phyloP scores from a whole-genome alignment of 2,888 invertebrate genomes.

The Archips crataeganus region DNA sequence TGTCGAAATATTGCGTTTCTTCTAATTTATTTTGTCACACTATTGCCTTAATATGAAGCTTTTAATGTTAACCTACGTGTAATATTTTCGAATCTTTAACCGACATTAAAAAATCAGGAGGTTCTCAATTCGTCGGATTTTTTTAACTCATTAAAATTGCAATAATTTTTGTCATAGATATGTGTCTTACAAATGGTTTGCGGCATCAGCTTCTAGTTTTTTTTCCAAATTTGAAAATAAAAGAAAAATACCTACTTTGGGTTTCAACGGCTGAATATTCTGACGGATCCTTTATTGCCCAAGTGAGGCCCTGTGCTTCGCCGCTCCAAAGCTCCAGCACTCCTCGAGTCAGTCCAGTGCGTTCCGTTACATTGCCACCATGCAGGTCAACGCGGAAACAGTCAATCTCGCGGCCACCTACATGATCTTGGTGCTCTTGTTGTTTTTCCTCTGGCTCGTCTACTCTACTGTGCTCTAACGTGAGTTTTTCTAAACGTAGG shows the following conservation, averaged over 20 bases:
- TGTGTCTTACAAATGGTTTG: not conserved
- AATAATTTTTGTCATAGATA: not conserved
- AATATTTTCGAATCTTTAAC: too few species aligned
- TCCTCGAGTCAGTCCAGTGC: constrained; percentile 70
- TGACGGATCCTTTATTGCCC: constrained; percentile 34
- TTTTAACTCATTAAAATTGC: too few species aligned
- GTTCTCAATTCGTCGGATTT: too few species aligned
- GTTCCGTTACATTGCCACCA: constrained; percentile 63
- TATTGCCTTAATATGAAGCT: too few species aligned
- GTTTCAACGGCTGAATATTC: not conserved
- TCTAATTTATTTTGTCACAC: too few species aligned
- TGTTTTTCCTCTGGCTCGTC: constrained; percentile 88
- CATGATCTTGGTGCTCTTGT: constrained; percentile 88
- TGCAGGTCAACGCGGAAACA: constrained; percentile 87
- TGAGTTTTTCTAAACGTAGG: constrained; percentile 14
- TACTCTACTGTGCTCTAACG: constrained; percentile 86
- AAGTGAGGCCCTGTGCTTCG: constrained; percentile 70
- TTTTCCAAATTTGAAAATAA: not conserved
- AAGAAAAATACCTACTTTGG: too few species aligned
- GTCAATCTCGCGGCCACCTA: constrained; percentile 90
- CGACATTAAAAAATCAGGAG: too few species aligned
- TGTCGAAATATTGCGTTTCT: too few species aligned
- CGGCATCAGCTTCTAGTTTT: too few species aligned
- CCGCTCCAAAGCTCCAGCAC: constrained; percentile 56
- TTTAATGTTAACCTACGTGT: too few species aligned